Conservation (phyloP, 2,797 vertebrate species). For the Poecilia picta region DNA sequence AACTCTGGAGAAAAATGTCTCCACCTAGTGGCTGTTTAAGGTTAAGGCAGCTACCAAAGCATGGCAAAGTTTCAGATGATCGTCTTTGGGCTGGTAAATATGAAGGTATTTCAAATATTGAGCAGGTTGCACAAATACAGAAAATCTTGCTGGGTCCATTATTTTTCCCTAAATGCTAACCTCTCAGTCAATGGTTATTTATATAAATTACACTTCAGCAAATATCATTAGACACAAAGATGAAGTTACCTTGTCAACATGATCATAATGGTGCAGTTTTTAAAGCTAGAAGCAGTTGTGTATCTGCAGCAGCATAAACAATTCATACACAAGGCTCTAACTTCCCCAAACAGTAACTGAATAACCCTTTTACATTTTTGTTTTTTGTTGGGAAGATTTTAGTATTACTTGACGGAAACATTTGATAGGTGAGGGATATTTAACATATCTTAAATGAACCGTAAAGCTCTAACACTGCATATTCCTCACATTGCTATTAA, state of each 20-base stretch:
- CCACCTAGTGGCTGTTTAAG: background rate
- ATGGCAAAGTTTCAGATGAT: background rate
- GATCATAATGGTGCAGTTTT: background rate
- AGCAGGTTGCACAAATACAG: background rate
- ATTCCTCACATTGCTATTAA: background rate
- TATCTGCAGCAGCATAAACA: background rate
- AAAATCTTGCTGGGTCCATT: background rate
- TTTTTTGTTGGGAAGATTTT: background rate
- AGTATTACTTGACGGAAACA: background rate
- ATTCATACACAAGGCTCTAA: background rate
- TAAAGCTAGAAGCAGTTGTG: background rate
- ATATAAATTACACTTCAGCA: background rate
- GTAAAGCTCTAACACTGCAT: background rate
- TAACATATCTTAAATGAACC: background rate
- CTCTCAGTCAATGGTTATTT: background rate
- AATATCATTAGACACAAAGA: background rate
- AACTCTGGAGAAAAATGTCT: background rate
- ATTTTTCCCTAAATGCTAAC: background rate
- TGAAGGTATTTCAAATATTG: background rate
- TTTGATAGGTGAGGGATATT: background rate
- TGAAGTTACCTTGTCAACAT: background rate
- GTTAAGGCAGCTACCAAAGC: background rate
- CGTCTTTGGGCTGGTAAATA: background rate
- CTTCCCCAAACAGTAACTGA: background rate
- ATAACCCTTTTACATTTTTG: background rate